Base-by-base conservation (phyloP, 2,113 vertebrate genomes). In the Galbula dea region DNA sequence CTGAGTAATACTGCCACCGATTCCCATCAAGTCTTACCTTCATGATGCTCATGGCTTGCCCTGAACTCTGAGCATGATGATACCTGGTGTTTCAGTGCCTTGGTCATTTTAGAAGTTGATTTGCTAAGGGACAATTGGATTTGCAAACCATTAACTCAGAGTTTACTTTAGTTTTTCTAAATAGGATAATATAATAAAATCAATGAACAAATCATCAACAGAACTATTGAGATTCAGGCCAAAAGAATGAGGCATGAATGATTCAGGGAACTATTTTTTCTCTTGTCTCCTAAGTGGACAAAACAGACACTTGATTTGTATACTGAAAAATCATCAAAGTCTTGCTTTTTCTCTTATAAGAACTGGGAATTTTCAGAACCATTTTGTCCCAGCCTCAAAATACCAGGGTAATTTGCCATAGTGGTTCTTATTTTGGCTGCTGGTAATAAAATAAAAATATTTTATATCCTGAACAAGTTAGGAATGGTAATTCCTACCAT, bases 361-460 rank as follows among this genome's bases (percentile, higher is more conserved):
- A 66, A 62, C 10, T 57, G 46, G 57, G 16, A 24, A 10, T 10
- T 52, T 95, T 90, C 37, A 69, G 75, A 73, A 61, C 17, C 19
- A 34, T 92, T 93, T 90, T 88, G 3, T 66, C 12, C 21, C 11
- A 63, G 27, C 9, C 39, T 55, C 20, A 81, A 59, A 90, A 59
- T 81, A 78, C 10, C 7, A 20, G 77, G 16, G 22, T 75, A 88
- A 86, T 83, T 83, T 90, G 32, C 32, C 86, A 10, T 62, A 74
- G 36, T 59, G 11, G 5, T 69, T 94, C 51, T 86, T 87, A 41
- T 83, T 88, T 89, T 93, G 65, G 45, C 43, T 94, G 30, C 41
- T 71, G 34, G 22, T 89, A 76, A 39, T 88, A 80, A 94, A 92
- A 91, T 75, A 84, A 78, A 94, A 91, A 54, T 73, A 72, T 78